A percentile compares a stretch with the other conserved stretches of the same genome.
Conservation (phyloP, 2,113 vertebrate genomes). For the Sceloporus tristichus region DNA sequence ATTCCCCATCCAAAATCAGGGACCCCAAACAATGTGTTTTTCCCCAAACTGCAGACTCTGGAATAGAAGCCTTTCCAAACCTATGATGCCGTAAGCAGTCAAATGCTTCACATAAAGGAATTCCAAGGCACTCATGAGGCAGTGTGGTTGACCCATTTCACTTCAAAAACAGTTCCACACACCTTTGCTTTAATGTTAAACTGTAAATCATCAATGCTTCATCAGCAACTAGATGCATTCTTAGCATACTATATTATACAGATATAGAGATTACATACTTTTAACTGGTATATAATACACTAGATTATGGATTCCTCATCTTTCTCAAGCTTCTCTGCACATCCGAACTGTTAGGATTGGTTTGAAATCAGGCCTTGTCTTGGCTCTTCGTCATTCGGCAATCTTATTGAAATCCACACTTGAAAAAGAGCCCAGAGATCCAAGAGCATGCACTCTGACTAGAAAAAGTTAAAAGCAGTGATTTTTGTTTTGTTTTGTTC, state of each 20-base stretch:
- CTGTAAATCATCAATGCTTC: slow-evolving; percentile 63
- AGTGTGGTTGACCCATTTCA: slow-evolving; percentile 55
- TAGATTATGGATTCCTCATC: slow-evolving; percentile 67
- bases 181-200: slow-evolving; percentile 41
- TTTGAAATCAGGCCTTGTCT: slow-evolving; percentile 62
- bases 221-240: slow-evolving; percentile 61
- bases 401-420: slow-evolving; percentile 53
- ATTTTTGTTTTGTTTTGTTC: slow-evolving; percentile 16
- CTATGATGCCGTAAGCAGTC: slow-evolving; percentile 39
- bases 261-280: slow-evolving; percentile 33
- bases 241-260: slow-evolving; percentile 64
- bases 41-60: slow-evolving; percentile 33
- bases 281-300: slow-evolving; percentile 72
- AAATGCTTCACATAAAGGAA: slow-evolving; percentile 56
- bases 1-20: not conserved
- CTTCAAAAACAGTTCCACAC: slow-evolving; percentile 65
- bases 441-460: slow-evolving; percentile 75
- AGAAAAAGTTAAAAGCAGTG: slow-evolving; percentile 61
- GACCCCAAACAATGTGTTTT: slow-evolving; percentile 5
- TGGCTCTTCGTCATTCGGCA: not conserved
- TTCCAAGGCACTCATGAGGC: slow-evolving; percentile 57
- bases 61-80: slow-evolving; percentile 58
- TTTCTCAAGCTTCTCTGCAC: slow-evolving; percentile 55
- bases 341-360: slow-evolving; percentile 43
- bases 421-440: slow-evolving; percentile 67